phyloP scores from a whole-genome alignment of 64 coral and sea anemone species.

The Stichodactyla helianthus region DNA sequence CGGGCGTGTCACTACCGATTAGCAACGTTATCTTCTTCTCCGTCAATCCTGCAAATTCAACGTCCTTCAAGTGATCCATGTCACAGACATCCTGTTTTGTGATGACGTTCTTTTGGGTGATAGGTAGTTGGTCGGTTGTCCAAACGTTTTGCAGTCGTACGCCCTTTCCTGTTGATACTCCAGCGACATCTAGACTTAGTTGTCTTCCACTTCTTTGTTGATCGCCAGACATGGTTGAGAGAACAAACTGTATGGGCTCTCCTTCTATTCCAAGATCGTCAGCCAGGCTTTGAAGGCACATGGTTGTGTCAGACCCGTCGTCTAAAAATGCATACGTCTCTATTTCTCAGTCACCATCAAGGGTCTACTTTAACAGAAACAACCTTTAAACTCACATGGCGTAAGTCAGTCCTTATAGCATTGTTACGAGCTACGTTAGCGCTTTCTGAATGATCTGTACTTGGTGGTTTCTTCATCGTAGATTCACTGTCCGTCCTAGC shows the following conservation, averaged over 20 bases:
- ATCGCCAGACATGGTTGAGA: neutral
- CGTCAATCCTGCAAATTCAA: conserved; percentile 17
- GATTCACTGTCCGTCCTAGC: neutral
- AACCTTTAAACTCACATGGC: neutral
- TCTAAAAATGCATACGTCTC: conserved; percentile 37
- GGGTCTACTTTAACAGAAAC: neutral
- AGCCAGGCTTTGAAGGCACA: conserved; percentile 30
- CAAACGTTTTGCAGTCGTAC: neutral
- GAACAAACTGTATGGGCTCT: conserved; percentile 8
- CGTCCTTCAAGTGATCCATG: conserved; percentile 36
- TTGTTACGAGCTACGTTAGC: neutral
- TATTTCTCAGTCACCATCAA: neutral
- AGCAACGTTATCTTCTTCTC: conserved; percentile 16
- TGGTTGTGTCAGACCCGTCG: conserved; percentile 29
- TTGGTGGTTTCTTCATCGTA: neutral
- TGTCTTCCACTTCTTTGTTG: neutral
- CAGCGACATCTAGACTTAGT: neutral
- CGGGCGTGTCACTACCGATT: conserved; percentile 29
- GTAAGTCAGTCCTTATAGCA: neutral
- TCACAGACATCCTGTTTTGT: neutral
- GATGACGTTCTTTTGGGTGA: conserved; percentile 5
- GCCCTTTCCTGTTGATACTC: neutral
- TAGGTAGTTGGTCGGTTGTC: neutral
- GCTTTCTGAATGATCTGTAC: neutral
- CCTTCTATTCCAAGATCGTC: neutral